Evolutionary conservation across 1,140 invertebrate genomes (phyloP), one percentile per base, ranked within the genome.

Genomic region (Pogonus chalceus): DNA sequence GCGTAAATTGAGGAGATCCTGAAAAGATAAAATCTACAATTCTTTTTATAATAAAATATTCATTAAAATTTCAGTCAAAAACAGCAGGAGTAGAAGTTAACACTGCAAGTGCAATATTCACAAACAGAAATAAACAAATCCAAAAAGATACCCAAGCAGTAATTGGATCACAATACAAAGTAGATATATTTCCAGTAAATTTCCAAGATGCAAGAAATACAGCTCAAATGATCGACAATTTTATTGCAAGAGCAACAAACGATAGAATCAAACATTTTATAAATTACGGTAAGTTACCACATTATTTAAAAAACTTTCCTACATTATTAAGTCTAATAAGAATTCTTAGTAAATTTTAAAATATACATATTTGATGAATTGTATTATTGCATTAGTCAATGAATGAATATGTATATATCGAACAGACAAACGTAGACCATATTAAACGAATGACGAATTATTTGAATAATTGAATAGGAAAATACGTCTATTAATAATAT

Each of bases 251-350:
- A 20, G 65, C 71, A 4, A 92, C 90, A 0, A 70, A 74, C n/a
- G 79, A 82, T 1, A 75, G 79, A 31, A 88, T 93, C 53, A 69
- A 73, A 0, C 71, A 79, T 16, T 67, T 89, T 2, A 69, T 85
- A 4, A 69, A 73, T 20, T 63, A 69, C 35, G 73, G 80, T 76
- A 71, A 70, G 49, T 47, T 65, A 24, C 35, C 43, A 49, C 2
- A 23, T 49, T 2, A 10, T 58, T 63, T 2, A 10, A n/a, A n/a
- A n/a, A n/a, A n/a, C n/a, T n/a, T n/a, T n/a, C n/a, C n/a, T n/a
- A n/a, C n/a, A n/a, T n/a, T n/a, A n/a, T n/a, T n/a, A n/a, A n/a
- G n/a, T n/a, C n/a, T n/a, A n/a, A n/a, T n/a, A n/a, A n/a, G n/a
- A n/a, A n/a, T n/a, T n/a, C n/a, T n/a, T n/a, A n/a, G n/a, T n/a